Conservation (phyloP, 2,888 invertebrate genomes). For the Drosophila helvetica region DNA sequence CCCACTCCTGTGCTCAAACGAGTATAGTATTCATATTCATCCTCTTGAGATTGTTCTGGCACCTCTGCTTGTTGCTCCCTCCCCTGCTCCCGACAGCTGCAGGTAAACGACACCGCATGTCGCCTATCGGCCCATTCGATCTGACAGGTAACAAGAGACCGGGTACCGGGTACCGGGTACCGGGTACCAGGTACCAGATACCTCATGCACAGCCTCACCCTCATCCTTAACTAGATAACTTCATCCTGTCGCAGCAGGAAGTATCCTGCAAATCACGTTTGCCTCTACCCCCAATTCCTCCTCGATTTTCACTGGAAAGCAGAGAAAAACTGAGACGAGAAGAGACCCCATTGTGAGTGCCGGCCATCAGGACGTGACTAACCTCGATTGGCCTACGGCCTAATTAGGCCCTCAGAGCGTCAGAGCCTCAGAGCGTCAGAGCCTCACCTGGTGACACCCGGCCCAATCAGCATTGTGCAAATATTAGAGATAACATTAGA, state of each 20-base stretch:
- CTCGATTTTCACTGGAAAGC: conserved; percentile 2
- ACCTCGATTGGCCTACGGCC: conserved; percentile 38
- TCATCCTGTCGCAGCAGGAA: conserved; percentile 50
- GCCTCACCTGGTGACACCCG: conserved; percentile 34
- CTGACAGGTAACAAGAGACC: conserved; percentile 70
- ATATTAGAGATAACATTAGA: not conserved
- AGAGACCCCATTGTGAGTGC: not conserved
- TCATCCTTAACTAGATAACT: conserved; percentile 21
- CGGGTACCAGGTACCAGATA: conserved; percentile 40
- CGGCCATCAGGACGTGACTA: conserved; percentile 29
- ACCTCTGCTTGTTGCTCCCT: not conserved
- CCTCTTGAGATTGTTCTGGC: not conserved
- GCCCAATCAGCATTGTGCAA: conserved; percentile 32
- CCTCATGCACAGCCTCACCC: conserved; percentile 10
- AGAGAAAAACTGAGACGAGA: not conserved
- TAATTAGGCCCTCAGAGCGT: too few species aligned
- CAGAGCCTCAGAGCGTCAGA: not conserved
- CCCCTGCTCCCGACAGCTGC: conserved; percentile 36
- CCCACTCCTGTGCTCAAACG: too few species aligned
- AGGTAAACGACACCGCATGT: conserved; percentile 68
- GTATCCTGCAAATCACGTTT: conserved; percentile 43
- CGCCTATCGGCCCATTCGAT: conserved; percentile 62
- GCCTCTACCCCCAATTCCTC: conserved; percentile 3
- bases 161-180: conserved; percentile 37
- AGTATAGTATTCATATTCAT: not conserved